These are phyloP conservation scores for Nestor notabilis DNA, from an alignment of 2,113 vertebrate genomes.

Conservation along the genomic window DNA sequence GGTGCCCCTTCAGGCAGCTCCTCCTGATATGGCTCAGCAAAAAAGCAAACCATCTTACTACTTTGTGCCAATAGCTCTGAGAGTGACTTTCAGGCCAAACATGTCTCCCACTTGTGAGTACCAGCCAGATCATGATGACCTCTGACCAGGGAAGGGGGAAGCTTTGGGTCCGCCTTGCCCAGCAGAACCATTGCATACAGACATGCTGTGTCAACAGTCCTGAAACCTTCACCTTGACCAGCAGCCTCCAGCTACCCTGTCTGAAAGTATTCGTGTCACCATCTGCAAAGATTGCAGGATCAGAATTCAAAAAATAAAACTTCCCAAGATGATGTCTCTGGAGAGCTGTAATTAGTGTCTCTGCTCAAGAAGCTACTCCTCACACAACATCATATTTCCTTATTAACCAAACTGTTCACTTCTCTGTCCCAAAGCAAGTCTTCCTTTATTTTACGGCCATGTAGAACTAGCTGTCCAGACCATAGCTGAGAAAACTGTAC, in stretches of 20 bases:
- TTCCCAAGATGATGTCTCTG: not conserved
- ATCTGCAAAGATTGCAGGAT: not conserved
- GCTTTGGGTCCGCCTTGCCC: accelerated
- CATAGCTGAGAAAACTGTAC: not conserved
- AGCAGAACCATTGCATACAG: not conserved
- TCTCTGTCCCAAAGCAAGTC: not conserved
- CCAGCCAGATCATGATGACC: not conserved
- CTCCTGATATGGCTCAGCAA: not conserved
- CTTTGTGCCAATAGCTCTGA: not conserved
- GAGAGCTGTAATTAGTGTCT: not conserved
- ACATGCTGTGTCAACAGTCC: accelerated
- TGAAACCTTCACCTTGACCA: not conserved
- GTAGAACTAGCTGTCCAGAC: not conserved
- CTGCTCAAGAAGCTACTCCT: not conserved
- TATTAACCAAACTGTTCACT: not conserved
- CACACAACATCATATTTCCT: not conserved
- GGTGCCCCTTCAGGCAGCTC: not conserved
- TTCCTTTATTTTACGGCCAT: not conserved
- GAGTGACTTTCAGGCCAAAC: not conserved
- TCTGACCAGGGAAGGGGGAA: not conserved
- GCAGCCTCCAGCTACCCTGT: not conserved
- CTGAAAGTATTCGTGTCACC: not conserved
- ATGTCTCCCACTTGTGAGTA: not conserved
- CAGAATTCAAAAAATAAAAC: not conserved
- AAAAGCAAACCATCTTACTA: not conserved